Base-by-base conservation (phyloP, 2,113 vertebrate species). In the Elephantulus edwardii region DNA sequence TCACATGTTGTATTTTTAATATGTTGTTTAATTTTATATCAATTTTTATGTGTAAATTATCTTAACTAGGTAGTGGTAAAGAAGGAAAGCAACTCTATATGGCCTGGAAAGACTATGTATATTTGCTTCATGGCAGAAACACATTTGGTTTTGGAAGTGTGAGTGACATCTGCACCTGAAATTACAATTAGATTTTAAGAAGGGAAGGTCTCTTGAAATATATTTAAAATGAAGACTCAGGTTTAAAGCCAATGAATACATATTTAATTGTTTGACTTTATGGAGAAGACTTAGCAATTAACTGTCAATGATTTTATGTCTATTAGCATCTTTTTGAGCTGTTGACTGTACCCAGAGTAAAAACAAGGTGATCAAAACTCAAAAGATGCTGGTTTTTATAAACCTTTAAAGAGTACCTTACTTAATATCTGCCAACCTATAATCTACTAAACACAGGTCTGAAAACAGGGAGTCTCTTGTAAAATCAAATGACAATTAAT, bases 271-370 rank as follows among this genome's bases (percentile, higher is more conserved):
- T 92, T 86, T 91, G 62, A 89, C 78, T 93, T 93, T 60, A 92
- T 94, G 91, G 92, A 92, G 81, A 50, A 95, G 89, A 92, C 77
- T 95, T 92, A 90, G 91, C 88, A 94, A 96, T 94, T 94, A 87
- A 79, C 90, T 92, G 90, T 88, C 91, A 88, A 89, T 92, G 89
- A 58, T 71, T 17, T 78, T 93, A 46, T 38, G 71, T n/a, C 50
- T 38, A 30, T 82, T 82, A 94, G 88, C 82, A 88, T 86, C 77
- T 60, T 91, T 95, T 83, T 79, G 42, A 66, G 90, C 70, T 94
- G 78, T 30, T 28, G 52, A 77, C 28, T 78, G 56, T 83, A 87
- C 54, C 68, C 58, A 74, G 52, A 84, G 78, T 38, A 4, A 76
- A 93, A 82, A 88, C 42, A 92, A 94, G 62, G 87, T 62, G 54